These are phyloP conservation scores for Falco rusticolus DNA, from an alignment of 2,797 vertebrate genomes.

Conservation along the genomic window DNA sequence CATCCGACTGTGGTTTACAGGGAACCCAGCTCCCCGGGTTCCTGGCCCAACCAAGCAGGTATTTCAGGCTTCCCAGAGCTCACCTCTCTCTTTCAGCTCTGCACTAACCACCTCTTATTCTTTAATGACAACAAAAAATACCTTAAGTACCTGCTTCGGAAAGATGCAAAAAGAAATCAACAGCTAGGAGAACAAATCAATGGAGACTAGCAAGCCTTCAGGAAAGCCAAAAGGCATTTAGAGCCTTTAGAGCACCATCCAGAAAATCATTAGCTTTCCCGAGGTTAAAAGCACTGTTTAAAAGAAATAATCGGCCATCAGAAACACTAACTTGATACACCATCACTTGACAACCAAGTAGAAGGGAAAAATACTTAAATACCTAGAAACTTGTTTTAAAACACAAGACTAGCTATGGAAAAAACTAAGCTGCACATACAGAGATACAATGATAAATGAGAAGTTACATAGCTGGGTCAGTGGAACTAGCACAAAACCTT, in stretches of 20 bases:
- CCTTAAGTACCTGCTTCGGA: neutral
- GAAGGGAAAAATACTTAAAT: neutral
- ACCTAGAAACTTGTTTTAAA: neutral
- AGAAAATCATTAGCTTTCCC: conserved; percentile 37
- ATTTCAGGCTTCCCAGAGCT: neutral
- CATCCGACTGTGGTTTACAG: accelerated
- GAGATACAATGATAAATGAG: neutral
- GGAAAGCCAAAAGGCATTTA: conserved; percentile 45
- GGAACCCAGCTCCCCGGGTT: accelerated
- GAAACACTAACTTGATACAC: neutral
- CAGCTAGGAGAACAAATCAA: conserved; percentile 24
- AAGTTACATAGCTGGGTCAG: neutral
- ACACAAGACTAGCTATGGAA: neutral
- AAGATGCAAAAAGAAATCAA: neutral
- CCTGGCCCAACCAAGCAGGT: neutral
- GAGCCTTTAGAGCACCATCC: conserved; percentile 2
- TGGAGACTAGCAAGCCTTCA: conserved; percentile 15
- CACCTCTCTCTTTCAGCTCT: neutral
- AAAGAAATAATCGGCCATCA: neutral
- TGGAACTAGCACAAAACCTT: conserved; percentile 36
- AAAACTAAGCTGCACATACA: neutral
- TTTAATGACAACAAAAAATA: neutral
- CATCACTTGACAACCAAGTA: neutral
- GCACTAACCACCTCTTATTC: neutral
- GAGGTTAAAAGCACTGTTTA: conserved; percentile 21